A percentile compares a stretch with the other conserved stretches of the same genome.
Conservation (phyloP, 2,888 invertebrate genomes). For the Aphodius granarius region DNA sequence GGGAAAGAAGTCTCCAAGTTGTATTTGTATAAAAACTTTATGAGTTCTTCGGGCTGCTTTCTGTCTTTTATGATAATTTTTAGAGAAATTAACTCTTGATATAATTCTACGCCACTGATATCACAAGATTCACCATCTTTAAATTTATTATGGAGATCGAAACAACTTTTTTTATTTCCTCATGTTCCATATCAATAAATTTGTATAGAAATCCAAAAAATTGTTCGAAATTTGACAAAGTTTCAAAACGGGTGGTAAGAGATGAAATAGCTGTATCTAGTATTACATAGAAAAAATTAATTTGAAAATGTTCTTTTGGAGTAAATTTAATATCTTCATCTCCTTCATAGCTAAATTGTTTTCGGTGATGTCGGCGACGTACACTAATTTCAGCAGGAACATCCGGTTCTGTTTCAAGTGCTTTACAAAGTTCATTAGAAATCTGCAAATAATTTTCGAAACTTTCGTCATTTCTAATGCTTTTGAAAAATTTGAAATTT, state of each 20-base stretch:
- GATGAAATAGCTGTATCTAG: neutral
- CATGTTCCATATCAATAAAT: neutral
- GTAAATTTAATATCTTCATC: neutral
- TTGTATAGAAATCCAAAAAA: neutral
- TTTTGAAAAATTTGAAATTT: conserved; percentile 1
- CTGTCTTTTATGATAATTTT: neutral
- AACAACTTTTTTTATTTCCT: neutral
- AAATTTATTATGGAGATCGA: neutral
- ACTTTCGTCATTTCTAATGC: conserved; percentile 1
- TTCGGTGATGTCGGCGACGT: neutral
- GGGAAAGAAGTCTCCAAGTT: neutral
- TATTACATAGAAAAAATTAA: conserved; percentile 3
- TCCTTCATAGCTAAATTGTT: neutral
- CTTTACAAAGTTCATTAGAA: conserved; percentile 3
- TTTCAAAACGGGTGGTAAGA: conserved; percentile 3
- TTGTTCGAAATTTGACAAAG: neutral
- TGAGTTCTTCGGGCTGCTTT: conserved; percentile 7
- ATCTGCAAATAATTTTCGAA: neutral
- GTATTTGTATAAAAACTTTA: conserved; percentile 2
- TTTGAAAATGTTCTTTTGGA: conserved; percentile 5
- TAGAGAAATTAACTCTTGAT: conserved; percentile 3
- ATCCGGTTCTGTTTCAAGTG: conserved; percentile 3
- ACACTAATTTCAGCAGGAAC: conserved; percentile 3
- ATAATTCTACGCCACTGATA: conserved; percentile 4
- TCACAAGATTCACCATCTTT: neutral